Evolutionary conservation across 1,140 invertebrate genomes (phyloP), one percentile per base, ranked within the genome.

Genomic region (Drosophila dunni): DNA sequence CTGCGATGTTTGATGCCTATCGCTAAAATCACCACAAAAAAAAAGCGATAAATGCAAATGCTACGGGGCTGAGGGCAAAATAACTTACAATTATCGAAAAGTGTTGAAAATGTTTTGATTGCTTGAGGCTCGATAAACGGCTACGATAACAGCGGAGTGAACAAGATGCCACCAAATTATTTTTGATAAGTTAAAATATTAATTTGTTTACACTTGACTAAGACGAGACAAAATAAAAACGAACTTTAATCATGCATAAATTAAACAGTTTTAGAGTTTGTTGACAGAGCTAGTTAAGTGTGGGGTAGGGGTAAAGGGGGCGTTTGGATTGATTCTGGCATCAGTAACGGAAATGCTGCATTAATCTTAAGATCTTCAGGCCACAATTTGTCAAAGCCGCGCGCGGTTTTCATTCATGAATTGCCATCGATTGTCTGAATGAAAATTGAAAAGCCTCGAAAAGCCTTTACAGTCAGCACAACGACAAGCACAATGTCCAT

Each of bases 61-160:
- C 45, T 20, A 17, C 15, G 17, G 44, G 10, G 63, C n/a, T 60
- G 34, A 50, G 24, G 50, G 65, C 38, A 48, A 86, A 79, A 86
- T 88, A 86, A 88, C 76, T 86, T 71, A 86, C 83, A 86, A 88
- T 86, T 86, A 86, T 88, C 68, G 58, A 88, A 88, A 86, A 88
- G 83, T 86, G 83, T 86, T 88, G 76, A 88, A 88, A 88, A 88
- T 57, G 72, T 75, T 65, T 88, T 80, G 83, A 86, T 86, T 79
- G 71, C 72, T 45, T 68, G 48, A 15, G 5, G 5, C 24, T 29
- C 45, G 69, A 72, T 72, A 72, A 66, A 45, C 36, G 62, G 63
- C 45, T 8, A 36, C 29, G 62, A 72, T 72, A 65, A 66, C 61
- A 57, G 6, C 13, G 8, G 36, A 29, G 42, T 11, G 34, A 60